Conservation (phyloP, 2,113 vertebrate genomes). For the Psittacula cyanocephala region DNA sequence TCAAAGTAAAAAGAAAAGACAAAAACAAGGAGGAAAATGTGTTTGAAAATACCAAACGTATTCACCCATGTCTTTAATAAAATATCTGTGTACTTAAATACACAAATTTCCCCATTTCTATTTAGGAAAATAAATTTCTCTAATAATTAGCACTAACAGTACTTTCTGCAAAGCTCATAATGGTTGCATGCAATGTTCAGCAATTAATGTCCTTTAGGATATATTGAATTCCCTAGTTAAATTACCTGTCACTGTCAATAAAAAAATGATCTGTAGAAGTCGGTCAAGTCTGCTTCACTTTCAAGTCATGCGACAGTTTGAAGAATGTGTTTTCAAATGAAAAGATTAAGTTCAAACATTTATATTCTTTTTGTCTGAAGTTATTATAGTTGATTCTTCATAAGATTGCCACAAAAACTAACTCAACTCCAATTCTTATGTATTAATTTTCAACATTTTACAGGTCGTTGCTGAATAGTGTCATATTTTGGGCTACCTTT, state of each 20-base stretch:
- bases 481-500: not conserved
- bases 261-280: not conserved
- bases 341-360: not conserved
- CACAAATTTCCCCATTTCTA: not conserved
- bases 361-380: not conserved
- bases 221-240: conserved; percentile 21
- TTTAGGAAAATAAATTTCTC: not conserved
- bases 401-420: not conserved
- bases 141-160: not conserved
- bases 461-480: not conserved
- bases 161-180: not conserved
- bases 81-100: not conserved
- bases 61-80: not conserved
- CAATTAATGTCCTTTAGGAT: conserved; percentile 29
- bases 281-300: not conserved
- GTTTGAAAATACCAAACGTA: not conserved
- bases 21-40: not conserved
- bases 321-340: not conserved
- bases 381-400: not conserved
- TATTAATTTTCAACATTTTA: not conserved
- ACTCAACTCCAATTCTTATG: not conserved
- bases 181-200: not conserved
- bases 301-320: not conserved
- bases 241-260: conserved; percentile 5
- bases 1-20: not conserved